Evolutionary conservation across 2,113 vertebrate genomes (phyloP), one percentile per base, ranked within the genome.

Genomic region (Gambusia holbrooki): DNA sequence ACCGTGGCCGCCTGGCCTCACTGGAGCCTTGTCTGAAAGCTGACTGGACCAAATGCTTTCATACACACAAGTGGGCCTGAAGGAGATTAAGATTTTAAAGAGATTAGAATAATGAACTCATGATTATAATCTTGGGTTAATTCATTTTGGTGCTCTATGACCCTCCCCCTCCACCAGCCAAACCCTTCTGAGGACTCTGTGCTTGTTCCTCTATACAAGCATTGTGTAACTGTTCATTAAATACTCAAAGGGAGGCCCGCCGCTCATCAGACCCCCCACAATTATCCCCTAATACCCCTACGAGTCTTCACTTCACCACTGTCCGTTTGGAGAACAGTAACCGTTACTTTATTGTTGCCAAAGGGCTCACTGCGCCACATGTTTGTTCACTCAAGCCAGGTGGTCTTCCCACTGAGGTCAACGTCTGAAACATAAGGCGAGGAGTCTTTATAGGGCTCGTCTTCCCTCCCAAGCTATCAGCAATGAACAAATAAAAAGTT

Each of bases 51-150:
- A 81, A 90, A 88, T 90, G 73, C 70, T 90, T 85, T 87, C 63
- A 73, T 79, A 72, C 79, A 86, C 84, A 92, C 85, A 91, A 88
- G 84, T 86, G 85, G 90, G 79, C 69, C 77, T 82, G 64, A 76
- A 84, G 71, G 76, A 87, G 87, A 91, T 89, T 89, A 86, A 35
- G 64, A 79, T 80, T 87, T 88, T 90, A 90, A 90, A 80, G 1
- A 85, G 89, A 90, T 91, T 92, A 87, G 75, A 84, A 87, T 87
- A 92, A 92, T 89, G 84, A 91, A 91, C 83, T 90, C 87, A 90
- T 87, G 90, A 88, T 88, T 86, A 78, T 90, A 89, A 92, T 92
- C 90, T 89, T 66, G 74, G 87, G 87, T 88, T 89, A 92, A 93
- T 89, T 89, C 70, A 86, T 89, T 87, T 88, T 82, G 71, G 73